A percentile compares a stretch with the other conserved stretches of the same genome.
Conservation (phyloP, 2,113 vertebrate genomes). For the Poeciliopsis prolifica region DNA sequence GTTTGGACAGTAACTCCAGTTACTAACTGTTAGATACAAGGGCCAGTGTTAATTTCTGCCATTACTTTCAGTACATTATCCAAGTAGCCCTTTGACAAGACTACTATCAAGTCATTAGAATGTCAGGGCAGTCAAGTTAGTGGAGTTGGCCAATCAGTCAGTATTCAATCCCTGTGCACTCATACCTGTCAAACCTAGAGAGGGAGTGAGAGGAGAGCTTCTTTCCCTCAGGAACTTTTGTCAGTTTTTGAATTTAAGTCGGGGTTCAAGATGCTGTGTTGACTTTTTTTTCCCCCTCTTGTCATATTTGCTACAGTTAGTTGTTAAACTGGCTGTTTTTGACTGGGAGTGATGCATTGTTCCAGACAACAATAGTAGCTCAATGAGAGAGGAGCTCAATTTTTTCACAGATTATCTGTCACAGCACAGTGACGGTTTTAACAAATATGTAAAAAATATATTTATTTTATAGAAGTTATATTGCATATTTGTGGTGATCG, state of each 20-base stretch:
- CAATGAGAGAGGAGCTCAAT: no score
- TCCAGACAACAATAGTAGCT: no score
- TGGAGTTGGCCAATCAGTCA: slow-evolving; percentile 29
- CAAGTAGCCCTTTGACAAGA: slow-evolving; percentile 20
- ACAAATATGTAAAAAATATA: no score
- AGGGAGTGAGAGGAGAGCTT: slow-evolving; percentile 21
- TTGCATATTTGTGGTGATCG: not conserved
- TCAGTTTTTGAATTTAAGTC: slow-evolving; percentile 37
- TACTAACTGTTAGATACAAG: slow-evolving; percentile 35
- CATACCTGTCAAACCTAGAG: slow-evolving; percentile 63
- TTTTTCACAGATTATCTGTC: slow-evolving; percentile 1
- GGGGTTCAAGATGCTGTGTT: slow-evolving; percentile 12
- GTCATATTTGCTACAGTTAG: slow-evolving; percentile 3
- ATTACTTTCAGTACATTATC: slow-evolving; percentile 34
- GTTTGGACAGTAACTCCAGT: slow-evolving; percentile 32
- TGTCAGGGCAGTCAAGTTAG: slow-evolving; percentile 45
- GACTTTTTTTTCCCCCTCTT: slow-evolving; percentile 6
- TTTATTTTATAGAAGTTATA: not conserved
- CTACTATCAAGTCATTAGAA: slow-evolving; percentile 36
- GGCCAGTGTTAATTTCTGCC: slow-evolving; percentile 22
- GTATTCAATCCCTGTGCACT: slow-evolving; percentile 33
- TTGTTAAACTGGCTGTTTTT: slow-evolving; percentile 9
- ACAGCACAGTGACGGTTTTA: no score
- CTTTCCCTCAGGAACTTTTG: slow-evolving; percentile 27
- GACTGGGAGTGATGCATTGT: no score